Evolutionary conservation across 2,113 vertebrate genomes (phyloP).

Genomic region (Carollia perspicillata): DNA sequence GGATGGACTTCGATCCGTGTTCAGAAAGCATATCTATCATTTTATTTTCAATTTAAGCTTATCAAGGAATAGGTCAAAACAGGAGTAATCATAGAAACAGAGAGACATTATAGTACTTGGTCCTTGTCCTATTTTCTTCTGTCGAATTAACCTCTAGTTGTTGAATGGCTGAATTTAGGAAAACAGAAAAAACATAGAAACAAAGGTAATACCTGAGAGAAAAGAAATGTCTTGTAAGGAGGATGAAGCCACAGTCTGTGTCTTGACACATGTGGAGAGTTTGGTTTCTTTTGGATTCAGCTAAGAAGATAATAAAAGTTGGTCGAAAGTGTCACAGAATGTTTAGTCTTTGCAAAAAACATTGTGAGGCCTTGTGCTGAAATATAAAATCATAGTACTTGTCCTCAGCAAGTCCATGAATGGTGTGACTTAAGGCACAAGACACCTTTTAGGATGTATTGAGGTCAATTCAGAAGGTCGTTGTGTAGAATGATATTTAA

Average conservation of each 20-base stretch:
- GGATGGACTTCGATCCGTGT: not conserved
- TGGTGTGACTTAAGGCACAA: not conserved
- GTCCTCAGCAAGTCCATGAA: not conserved
- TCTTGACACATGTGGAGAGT: not conserved
- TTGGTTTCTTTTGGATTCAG: not conserved
- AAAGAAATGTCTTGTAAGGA: slow-evolving; percentile 2
- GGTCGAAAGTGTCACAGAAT: not conserved
- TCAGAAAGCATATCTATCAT: not conserved
- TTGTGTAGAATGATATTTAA: not conserved
- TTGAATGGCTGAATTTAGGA: slow-evolving; percentile 44
- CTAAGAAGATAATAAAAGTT: not conserved
- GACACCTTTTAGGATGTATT: not conserved
- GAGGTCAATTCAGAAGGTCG: not conserved
- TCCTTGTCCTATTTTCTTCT: not conserved
- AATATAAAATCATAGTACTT: not conserved
- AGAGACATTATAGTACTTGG: not conserved
- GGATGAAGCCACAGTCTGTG: not conserved
- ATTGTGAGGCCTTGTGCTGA: not conserved
- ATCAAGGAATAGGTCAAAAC: not conserved
- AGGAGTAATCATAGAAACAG: slow-evolving; percentile 39
- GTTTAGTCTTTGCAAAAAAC: not conserved
- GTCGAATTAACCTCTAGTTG: slow-evolving; percentile 66
- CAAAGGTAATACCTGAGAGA: not conserved
- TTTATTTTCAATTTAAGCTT: not conserved
- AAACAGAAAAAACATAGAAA: slow-evolving; percentile 49